A percentile compares a stretch with the other conserved stretches of the same genome.
Evolutionary conservation across 2,888 invertebrate genomes (phyloP).

Genomic region (Ochropleura plecta): DNA sequence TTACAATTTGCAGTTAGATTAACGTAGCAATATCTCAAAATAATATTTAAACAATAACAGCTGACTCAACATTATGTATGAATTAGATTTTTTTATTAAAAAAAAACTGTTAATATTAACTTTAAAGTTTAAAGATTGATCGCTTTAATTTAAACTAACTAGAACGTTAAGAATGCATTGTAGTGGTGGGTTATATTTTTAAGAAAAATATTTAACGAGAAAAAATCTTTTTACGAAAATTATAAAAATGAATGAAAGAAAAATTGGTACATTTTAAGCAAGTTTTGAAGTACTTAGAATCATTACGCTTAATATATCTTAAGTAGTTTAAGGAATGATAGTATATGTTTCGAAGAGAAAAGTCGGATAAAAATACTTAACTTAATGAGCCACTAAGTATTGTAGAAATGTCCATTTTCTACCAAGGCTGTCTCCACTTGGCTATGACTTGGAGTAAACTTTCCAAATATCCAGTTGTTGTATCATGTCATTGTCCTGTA

Average conservation of each 20-base stretch:
- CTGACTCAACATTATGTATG: conserved; percentile 50
- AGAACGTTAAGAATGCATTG: conserved; percentile 81
- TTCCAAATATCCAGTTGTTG: not conserved
- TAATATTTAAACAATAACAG: conserved; percentile 50
- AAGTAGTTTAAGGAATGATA: conserved; percentile 45
- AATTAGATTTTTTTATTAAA: conserved; percentile 66
- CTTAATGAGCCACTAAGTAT: not conserved
- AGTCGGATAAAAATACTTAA: conserved; percentile 26
- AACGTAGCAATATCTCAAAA: conserved; percentile 11
- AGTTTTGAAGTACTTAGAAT: conserved; percentile 55
- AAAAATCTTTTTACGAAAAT: conserved; percentile 3
- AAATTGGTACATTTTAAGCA: conserved; percentile 37
- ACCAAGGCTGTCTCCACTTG: not conserved
- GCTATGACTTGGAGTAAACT: not conserved
- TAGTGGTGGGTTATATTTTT: conserved; percentile 81
- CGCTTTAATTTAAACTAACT: conserved; percentile 83
- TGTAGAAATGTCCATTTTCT: conserved; percentile 5
- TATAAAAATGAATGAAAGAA: conserved; percentile 17
- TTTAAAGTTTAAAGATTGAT: conserved; percentile 76
- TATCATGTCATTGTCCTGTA: not conserved
- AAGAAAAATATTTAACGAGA: conserved; percentile 22
- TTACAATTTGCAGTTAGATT: conserved; percentile 17
- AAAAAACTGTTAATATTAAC: conserved; percentile 73
- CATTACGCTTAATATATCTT: conserved; percentile 44
- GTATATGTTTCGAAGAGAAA: conserved; percentile 9